Evolutionary conservation across 2,888 invertebrate genomes (phyloP), one percentile per base, ranked within the genome.

Genomic region (Acleris sparsana): DNA sequence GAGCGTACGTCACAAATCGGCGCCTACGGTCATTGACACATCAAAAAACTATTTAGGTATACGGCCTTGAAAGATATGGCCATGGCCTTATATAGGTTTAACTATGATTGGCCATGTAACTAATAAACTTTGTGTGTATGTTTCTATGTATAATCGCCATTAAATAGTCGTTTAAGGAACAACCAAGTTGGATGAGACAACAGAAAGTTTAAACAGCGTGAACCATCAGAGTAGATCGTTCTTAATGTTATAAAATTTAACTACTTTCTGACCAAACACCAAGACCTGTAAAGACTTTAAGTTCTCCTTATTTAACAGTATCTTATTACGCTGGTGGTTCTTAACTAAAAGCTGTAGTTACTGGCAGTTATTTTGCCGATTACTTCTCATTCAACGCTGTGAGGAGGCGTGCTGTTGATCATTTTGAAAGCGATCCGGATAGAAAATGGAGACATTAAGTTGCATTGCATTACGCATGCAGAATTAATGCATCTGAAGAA

Each of bases 1-100:
- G 18, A 17, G 17, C 9, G 20, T 44, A 55, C 60, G 65, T 65
- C 65, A 61, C 22, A 11, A 6, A 25, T 53, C 16, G 7, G 48
- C 64, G 65, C 65, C 65, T 65, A 65, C 65, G 65, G 65, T 65
- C 65, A 65, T 65, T 65, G 65, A 65, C 60, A 65, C 60, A 65
- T 44, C 49, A 20, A 2, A 22, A 13, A 44, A 51, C 53, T 55
- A 65, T 55, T 43, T 43, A 13, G 43, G 11, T 60, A 22, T 51
- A n/a, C 53, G 60, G 18, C 65, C 55, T 65, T 65, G 65, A 51
- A 51, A 51, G 55, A 39, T 52, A 61, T 46, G 55, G 60, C 43
- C 43, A 59, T 49, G 16, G 5, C 22, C 56, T 20, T 25, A 33
- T 43, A 52, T 5, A 25, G 33, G 51, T 7, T 25, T 57, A 13